These are phyloP conservation scores for Eudasyphora cyanicolor DNA, from an alignment of 2,888 invertebrate species.

Conservation along the genomic window DNA sequence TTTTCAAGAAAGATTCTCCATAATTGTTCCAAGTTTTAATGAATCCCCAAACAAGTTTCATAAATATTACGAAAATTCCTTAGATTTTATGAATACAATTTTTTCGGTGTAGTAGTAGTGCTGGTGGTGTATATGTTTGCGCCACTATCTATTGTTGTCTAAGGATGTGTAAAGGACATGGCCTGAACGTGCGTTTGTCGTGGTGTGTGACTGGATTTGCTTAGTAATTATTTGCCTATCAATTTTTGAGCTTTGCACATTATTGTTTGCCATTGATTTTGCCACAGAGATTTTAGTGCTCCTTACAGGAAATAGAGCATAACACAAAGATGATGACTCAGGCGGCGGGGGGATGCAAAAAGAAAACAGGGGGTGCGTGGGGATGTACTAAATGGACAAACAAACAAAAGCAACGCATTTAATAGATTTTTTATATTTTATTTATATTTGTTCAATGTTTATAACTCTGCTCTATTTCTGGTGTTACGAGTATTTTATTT, in stretches of 20 bases:
- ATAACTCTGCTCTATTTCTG: slow-evolving; percentile 28
- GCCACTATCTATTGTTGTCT: no score
- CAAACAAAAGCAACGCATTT: slow-evolving; percentile 28
- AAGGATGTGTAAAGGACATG: no score
- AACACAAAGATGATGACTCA: slow-evolving; percentile 62
- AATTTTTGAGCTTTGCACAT: slow-evolving; percentile 61
- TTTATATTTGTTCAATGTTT: slow-evolving; percentile 35
- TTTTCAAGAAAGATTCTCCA: no score
- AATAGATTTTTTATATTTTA: slow-evolving; percentile 61
- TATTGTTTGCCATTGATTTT: slow-evolving; percentile 59
- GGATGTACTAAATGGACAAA: no score
- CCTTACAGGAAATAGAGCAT: slow-evolving; percentile 55
- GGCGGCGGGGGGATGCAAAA: slow-evolving; percentile 1
- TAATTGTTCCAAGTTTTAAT: no score
- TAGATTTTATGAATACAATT: no score
- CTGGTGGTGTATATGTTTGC: no score
- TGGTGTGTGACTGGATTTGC: slow-evolving; percentile 41
- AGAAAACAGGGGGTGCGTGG: no score
- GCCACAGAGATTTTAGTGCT: slow-evolving; percentile 55
- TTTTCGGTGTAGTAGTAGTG: no score
- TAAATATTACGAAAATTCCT: no score
- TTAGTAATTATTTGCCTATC: slow-evolving; percentile 65
- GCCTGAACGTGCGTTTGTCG: background rate
- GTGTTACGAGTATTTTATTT: no score
- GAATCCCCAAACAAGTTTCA: no score